Evolutionary conservation across 2,113 vertebrate genomes (phyloP), one percentile per base, ranked within the genome.

Genomic region (Charina bottae): DNA sequence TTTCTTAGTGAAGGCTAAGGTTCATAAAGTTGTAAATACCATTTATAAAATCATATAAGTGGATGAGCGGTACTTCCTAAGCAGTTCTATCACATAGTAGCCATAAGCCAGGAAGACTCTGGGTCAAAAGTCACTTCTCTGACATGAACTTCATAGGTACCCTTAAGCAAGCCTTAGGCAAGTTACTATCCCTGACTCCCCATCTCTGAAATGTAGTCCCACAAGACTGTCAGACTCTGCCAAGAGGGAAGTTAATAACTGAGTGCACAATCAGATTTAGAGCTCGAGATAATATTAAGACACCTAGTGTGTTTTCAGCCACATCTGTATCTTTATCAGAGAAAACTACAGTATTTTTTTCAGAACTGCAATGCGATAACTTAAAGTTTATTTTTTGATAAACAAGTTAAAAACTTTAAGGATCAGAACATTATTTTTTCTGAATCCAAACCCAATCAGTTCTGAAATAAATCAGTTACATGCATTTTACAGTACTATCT

Each of bases 401-500:
- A 68, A 37, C 60, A 91, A 42, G 24, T 58, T n/a, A 49, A 28
- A 84, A 6, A 60, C 23, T 26, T 87, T 91, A 28, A 78, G 17
- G 33, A 78, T 9, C 26, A 24, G 9, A 26, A 8, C 42, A 55
- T 42, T 72, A 17, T 3, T 54, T 56, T 42, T 72, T 24, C 55
- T 68, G 21, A 86, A 56, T 42, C 53, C 23, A 55, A 72, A 68
- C 28, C 24, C 15, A 28, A 59, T 83, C 54, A 28, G n/a, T 0
- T 68, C 28, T 28, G 46, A 55, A 64, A 91, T 86, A 91, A 91
- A 85, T 85, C 58, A 90, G 46, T 85, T 33, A 37, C 33, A 90
- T 46, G 23, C 59, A n/a, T 37, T 83, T 84, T 78, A 59, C 37
- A 90, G 19, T 83, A 49, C 53, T 9, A 26, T 86, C 58, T 91